These are phyloP conservation scores for Mimachlamys varia DNA, from an alignment of 2,888 invertebrate species.

Conservation along the genomic window DNA sequence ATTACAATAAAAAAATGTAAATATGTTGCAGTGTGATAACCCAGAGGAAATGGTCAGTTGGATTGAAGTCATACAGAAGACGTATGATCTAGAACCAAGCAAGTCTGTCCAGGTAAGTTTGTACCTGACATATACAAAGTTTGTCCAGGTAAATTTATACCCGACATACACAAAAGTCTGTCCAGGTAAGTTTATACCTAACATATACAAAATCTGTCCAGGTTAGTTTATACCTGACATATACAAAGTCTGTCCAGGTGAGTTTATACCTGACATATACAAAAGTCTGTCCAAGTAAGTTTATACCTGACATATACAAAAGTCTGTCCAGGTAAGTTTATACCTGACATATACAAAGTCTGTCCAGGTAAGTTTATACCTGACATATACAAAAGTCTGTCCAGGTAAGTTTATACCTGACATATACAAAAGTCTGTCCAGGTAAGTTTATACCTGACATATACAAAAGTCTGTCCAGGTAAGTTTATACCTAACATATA, in stretches of 20 bases:
- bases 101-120: neutral
- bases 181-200: no score
- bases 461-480: no score
- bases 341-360: no score
- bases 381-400: no score
- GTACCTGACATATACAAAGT: neutral
- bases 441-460: neutral
- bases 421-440: neutral
- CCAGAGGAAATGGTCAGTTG: constrained; percentile 55
- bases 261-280: no score
- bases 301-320: neutral
- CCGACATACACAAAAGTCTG: no score
- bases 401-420: no score
- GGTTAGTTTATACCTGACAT: neutral
- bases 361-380: no score
- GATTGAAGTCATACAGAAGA: constrained; percentile 52
- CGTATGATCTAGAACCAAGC: neutral
- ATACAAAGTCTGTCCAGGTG: no score
- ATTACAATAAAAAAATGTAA: no score
- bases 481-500: no score
- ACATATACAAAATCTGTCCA: neutral
- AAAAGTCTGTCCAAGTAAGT: no score
- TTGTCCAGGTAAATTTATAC: neutral
- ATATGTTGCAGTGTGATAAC: constrained; percentile 49
- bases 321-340: neutral